Conservation (phyloP, 2,113 vertebrate species). For the Vulpes lagopus region DNA sequence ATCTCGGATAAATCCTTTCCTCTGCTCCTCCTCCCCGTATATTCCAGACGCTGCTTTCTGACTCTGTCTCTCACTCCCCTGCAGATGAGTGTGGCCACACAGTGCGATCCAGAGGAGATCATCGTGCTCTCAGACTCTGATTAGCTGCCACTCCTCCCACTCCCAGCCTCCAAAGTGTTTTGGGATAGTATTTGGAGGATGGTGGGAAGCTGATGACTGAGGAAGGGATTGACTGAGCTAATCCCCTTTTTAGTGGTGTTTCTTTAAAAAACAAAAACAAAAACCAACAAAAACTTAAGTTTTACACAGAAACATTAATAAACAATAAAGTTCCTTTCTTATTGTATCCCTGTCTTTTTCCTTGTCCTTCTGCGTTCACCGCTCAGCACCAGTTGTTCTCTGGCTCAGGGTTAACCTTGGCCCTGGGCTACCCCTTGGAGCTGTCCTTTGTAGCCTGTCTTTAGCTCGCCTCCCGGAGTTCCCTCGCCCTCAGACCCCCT, state of each 20-base stretch:
- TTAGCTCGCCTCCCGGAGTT: not conserved
- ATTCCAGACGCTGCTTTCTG: not conserved
- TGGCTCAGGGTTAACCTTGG: not conserved
- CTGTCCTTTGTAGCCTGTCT: not conserved
- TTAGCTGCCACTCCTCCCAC: constrained; percentile 67
- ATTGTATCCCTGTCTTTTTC: constrained; percentile 58
- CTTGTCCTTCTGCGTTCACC: not conserved
- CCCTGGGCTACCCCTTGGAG: not conserved
- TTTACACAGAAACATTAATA: constrained; percentile 81
- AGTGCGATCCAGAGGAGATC: constrained; percentile 94
- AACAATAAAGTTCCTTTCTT: constrained; percentile 81
- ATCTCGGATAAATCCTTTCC: not conserved
- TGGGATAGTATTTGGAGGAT: constrained; percentile 1
- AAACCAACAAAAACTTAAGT: constrained; percentile 43
- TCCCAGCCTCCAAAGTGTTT: not conserved
- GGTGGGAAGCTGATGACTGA: not conserved
- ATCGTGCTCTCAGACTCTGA: constrained; percentile 94
- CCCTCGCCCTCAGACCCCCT: not conserved
- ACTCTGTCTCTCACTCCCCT: constrained; percentile 33
- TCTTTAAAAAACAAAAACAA: constrained; percentile 57
- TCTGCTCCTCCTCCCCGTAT: not conserved
- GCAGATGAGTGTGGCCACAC: constrained; percentile 92
- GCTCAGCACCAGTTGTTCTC: not conserved
- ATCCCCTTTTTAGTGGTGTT: constrained; percentile 65
- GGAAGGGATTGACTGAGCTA: constrained; percentile 18